Base-by-base conservation (phyloP, 2,888 invertebrate genomes). In the Nowickia ferox region DNA sequence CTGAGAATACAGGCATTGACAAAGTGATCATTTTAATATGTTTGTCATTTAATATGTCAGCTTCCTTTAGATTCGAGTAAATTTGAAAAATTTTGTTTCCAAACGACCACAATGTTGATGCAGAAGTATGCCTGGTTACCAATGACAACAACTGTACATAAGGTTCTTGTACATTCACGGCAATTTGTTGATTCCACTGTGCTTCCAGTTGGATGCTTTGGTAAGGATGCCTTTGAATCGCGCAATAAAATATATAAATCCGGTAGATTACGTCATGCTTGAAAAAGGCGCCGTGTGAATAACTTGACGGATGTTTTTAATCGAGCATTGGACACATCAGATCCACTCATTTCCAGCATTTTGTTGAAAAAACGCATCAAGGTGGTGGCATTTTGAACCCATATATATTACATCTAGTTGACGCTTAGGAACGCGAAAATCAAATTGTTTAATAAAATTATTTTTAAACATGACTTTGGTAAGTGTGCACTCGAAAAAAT, bases 291-390 rank as follows among this genome's bases (percentile, higher is more conserved):
- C 40, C 44, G 63, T 48, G 42, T 66, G 30, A 48, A 66, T 30
- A 66, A 66, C 30, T 30, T 66, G 30, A 30, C 48, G 19, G 48
- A 66, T 22, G 65, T 66, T 66, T 48, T 66, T 30, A 48, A 66
- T 66, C 22, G 65, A 46, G 65, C 22, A 46, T 66, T 66, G 42
- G 65, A 48, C 48, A 66, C 65, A 46, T 66, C 48, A 46, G 13
- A 66, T 44, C 65, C 65, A 19, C 40, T 44, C 65, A 65, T 46
- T 44, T 44, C 65, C 42, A 65, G 65, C 65, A 38, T 46, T 65
- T 65, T 22, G 44, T 44, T 46, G 22, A 65, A 19, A 13, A 44
- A 44, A 65, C 44, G 42, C 65, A 65, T 65, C 61, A 61, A 61
- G 38, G n/a, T n/a, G n/a, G n/a, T n/a, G n/a, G n/a, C n/a, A n/a